Base-by-base conservation (phyloP, 1,140 invertebrate genomes). In the Octopus sinensis region DNA sequence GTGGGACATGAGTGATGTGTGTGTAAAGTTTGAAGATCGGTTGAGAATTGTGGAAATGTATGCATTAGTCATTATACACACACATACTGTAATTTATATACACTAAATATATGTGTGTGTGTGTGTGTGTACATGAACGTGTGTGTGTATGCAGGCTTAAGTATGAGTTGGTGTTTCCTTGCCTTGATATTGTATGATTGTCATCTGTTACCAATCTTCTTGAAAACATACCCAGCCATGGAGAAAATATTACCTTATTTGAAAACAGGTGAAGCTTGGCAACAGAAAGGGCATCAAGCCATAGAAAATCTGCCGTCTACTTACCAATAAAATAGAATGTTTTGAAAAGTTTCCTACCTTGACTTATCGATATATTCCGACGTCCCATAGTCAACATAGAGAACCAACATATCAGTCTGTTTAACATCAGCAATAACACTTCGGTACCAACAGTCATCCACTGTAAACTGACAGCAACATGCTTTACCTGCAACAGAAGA, bases 321-420 rank as follows among this genome's bases (percentile, higher is more conserved):
- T n/a, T 17, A 10, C 9, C 9, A 53, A 12, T n/a, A 10, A 30
- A 30, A n/a, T 9, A 6, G 5, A 12, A 13, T 79, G 52, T 0
- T 10, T 10, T 76, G 23, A 53, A 4, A 17, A 56, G 53, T 43
- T 5, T 78, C 84, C 52, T 80, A 84, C 84, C 82, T 83, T 54
- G 83, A 76, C 6, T 53, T 13, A 12, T 80, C 56, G 23, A 81
- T 76, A 54, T 81, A 52, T 54, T 84, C 84, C 7, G 82, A 81
- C 79, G 83, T 84, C 6, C 84, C 84, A 76, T 83, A 84, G 56
- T 84, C 84, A 4, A 84, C 82, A 81, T 83, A 84, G 13, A 81
- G 78, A 9, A 84, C 84, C 6, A 82, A 73, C 4, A 82, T 51
- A n/a, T 81, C 80, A 5, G 78, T 81, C 54, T 79, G 78, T n/a